Evolutionary conservation across 2,797 vertebrate genomes (phyloP).

Genomic region (Ataeniobius toweri): DNA sequence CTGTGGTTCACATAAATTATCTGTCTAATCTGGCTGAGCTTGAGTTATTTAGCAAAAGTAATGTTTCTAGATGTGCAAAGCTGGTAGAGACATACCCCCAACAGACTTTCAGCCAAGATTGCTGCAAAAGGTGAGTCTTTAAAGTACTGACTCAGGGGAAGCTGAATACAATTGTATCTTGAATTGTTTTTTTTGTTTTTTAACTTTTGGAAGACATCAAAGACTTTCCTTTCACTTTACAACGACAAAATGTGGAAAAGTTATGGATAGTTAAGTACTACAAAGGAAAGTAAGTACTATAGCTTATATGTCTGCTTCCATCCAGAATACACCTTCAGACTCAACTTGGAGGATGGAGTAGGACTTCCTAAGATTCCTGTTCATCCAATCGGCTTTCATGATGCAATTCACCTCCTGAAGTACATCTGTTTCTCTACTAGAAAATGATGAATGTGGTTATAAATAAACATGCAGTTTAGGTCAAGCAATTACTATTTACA

Average conservation of each 20-base stretch:
- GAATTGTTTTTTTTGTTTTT: too few relatives aligned
- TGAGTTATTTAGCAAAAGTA: too few relatives aligned
- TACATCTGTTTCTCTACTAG: conserved; percentile 37
- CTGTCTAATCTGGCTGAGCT: too few relatives aligned
- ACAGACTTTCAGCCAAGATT: too few relatives aligned
- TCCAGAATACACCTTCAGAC: conserved; percentile 88
- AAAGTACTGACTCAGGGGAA: too few relatives aligned
- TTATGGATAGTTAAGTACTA: neutral
- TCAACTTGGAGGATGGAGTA: conserved; percentile 74
- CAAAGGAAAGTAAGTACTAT: neutral
- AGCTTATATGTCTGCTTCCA: conserved; percentile 15
- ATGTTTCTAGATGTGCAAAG: too few relatives aligned
- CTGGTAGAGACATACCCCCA: too few relatives aligned
- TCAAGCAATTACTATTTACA: neutral
- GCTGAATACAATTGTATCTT: too few relatives aligned
- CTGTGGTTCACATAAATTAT: too few relatives aligned
- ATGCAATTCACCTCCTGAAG: conserved; percentile 87
- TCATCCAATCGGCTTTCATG: conserved; percentile 91
- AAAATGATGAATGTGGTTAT: neutral
- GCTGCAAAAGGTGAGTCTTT: too few relatives aligned
- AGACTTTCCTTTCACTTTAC: neutral
- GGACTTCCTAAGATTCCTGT: conserved; percentile 93
- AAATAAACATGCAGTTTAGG: neutral
- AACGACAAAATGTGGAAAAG: neutral
- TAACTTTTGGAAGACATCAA: neutral